phyloP scores from a whole-genome alignment of 30 jellyfish, hydroid and myxozoan species.

The Aurelia sp. region DNA sequence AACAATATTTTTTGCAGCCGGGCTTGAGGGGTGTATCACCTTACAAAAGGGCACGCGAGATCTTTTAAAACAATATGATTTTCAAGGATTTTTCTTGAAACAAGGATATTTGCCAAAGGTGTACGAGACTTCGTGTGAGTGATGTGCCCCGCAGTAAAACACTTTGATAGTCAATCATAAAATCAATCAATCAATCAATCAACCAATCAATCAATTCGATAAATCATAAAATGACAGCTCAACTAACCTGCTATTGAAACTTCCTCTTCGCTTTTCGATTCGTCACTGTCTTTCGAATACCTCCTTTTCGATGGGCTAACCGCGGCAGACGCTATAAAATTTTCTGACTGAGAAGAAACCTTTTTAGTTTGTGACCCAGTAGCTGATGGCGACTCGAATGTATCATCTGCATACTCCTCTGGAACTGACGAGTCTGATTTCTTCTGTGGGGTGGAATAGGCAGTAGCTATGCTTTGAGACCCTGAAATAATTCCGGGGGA shows the following conservation, averaged over 20 bases:
- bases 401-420: conserved; percentile 64
- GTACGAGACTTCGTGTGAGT: too few species aligned
- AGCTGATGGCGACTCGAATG: conserved; percentile 68
- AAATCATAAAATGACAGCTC: background rate
- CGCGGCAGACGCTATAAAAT: conserved; percentile 7
- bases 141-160: too few species aligned
- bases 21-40: too few species aligned
- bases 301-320: conserved; percentile 13
- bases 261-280: conserved; percentile 70
- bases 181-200: too few species aligned
- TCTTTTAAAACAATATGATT: too few species aligned
- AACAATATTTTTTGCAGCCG: too few species aligned
- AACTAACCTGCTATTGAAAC: conserved; percentile 59
- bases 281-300: conserved; percentile 62
- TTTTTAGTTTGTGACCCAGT: conserved; percentile 34
- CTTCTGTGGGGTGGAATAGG: conserved; percentile 10
- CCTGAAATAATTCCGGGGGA: too few species aligned
- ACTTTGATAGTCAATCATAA: too few species aligned
- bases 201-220: background rate
- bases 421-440: conserved; percentile 22
- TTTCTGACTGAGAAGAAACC: conserved; percentile 12
- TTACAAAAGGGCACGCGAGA: too few species aligned
- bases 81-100: too few species aligned
- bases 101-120: too few species aligned
- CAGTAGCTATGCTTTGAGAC: background rate